Percentiles rank a stretch among this genome's conserved stretches.
Conservation (phyloP, 2,888 invertebrate genomes). For the Loripinus fragilis region DNA sequence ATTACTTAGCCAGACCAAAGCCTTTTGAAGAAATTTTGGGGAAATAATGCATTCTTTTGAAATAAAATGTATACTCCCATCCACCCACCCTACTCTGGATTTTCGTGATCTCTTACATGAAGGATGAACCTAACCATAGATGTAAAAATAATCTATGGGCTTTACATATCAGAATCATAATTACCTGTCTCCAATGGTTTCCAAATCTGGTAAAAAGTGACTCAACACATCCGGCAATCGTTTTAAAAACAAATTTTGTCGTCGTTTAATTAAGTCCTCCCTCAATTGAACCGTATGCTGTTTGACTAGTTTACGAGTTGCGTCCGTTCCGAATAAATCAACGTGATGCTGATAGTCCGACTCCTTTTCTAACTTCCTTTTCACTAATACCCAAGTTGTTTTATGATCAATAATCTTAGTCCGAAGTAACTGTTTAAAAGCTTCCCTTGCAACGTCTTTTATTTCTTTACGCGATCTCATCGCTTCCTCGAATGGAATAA, state of each 20-base stretch:
- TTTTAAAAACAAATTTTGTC: slow-evolving; percentile 90
- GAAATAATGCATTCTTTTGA: too few relatives aligned
- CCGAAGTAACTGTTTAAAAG: slow-evolving; percentile 93
- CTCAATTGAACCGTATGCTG: slow-evolving; percentile 91
- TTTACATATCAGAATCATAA: too few relatives aligned
- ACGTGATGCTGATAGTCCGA: slow-evolving; percentile 94
- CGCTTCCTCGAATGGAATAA: slow-evolving; percentile 91
- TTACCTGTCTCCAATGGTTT: slow-evolving; percentile 87
- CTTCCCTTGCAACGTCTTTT: slow-evolving; percentile 94
- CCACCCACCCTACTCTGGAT: too few relatives aligned
- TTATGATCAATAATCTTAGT: slow-evolving; percentile 91
- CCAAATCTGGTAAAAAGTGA: slow-evolving; percentile 91
- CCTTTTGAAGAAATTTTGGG: too few relatives aligned
- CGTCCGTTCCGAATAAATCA: slow-evolving; percentile 94
- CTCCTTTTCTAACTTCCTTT: slow-evolving; percentile 92
- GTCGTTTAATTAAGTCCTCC: slow-evolving; percentile 91
- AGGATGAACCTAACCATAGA: too few relatives aligned
- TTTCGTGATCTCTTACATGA: too few relatives aligned
- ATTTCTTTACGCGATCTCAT: slow-evolving; percentile 93
- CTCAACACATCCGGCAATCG: slow-evolving; percentile 90
- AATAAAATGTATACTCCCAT: too few relatives aligned
- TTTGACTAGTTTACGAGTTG: slow-evolving; percentile 91
- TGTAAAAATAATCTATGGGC: too few relatives aligned
- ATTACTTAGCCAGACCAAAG: too few relatives aligned
- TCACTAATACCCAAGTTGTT: slow-evolving; percentile 87